These are phyloP conservation scores for Pygoscelis antarcticus DNA, from an alignment of 2,113 vertebrate species.

Conservation along the genomic window DNA sequence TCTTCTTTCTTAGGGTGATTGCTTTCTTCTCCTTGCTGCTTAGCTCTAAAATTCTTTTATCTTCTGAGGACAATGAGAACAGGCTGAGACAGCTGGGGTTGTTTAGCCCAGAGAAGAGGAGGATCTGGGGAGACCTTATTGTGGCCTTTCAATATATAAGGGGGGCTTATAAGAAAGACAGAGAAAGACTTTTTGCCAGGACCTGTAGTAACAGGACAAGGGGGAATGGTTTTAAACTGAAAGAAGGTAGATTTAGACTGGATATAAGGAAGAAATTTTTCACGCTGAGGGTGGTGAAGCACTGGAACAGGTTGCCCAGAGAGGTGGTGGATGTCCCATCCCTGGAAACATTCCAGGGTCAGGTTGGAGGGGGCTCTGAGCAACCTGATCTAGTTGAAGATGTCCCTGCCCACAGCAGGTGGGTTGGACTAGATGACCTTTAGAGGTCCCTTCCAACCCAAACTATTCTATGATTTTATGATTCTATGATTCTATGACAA, in stretches of 20 bases:
- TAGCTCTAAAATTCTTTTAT: not conserved
- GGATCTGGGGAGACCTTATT: not conserved
- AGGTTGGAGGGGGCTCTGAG: not conserved
- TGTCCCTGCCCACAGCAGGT: not conserved
- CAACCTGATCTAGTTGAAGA: not conserved
- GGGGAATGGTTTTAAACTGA: not conserved
- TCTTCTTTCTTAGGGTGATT: not conserved
- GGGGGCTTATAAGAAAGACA: not conserved
- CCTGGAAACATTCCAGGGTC: not conserved
- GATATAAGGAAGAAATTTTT: not conserved
- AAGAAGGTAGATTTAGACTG: not conserved
- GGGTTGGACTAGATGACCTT: not conserved
- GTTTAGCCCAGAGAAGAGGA: not conserved
- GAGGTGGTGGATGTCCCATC: too few relatives aligned
- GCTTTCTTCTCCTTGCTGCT: not conserved
- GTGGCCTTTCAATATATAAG: not conserved
- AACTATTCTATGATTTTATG: not conserved
- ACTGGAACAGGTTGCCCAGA: too few relatives aligned
- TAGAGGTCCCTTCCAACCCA: not conserved
- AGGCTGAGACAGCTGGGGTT: not conserved
- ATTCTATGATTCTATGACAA: not conserved
- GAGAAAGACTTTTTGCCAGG: not conserved
- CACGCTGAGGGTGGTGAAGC: not conserved
- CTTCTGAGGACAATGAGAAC: not conserved
- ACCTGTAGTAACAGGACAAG: not conserved